Base-by-base conservation (phyloP, 2,888 invertebrate species). In the Drosophila nr. perissopoda region DNA sequence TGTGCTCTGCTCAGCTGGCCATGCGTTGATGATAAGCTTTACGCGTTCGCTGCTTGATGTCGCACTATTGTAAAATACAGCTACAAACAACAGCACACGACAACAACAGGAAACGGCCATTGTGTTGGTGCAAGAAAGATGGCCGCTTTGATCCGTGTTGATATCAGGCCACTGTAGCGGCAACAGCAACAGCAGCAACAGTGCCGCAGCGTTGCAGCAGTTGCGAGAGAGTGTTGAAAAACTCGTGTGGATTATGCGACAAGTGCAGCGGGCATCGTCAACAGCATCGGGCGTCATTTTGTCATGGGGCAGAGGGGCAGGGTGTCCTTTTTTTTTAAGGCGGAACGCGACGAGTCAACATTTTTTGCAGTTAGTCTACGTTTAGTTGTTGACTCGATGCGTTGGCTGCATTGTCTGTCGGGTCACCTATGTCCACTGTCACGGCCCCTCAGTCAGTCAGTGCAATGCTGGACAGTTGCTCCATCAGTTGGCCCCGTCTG, bases 131-230 rank as follows among this genome's bases (percentile, higher is more conserved):
- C 88, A 86, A 90, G 87, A 88, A 88, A 90, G 89, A 88, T 90
- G 87, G 87, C 84, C 89, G 83, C 83, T 89, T 88, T 88, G 87
- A 88, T 88, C 90, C 90, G 74, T 80, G 89, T 86, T 88, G 89
- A 88, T 88, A 81, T 76, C 88, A 74, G 73, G 69, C 70, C 62
- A 74, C 74, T 71, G 87, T 78, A 86, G 70, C 78, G 71, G 53
- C 76, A 85, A 46, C 76, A 79, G 18, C 81, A 78, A 56, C 48
- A 18, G 27, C 64, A 62, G 48, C 57, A 46, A 40, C 67, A 40
- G 51, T 38, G 8, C 16, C 16, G 25, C 46, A 46, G 42, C 42
- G 11, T 11, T 42, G 11, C 21, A 42, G 11, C 42, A 42, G 42
- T 42, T 42, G 42, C 11, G 64, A 36, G 53, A 33, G 62, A 52